A percentile compares a stretch with the other conserved stretches of the same genome.
Conservation (phyloP, 2,888 invertebrate genomes). For the Ornithoptera priamus region DNA sequence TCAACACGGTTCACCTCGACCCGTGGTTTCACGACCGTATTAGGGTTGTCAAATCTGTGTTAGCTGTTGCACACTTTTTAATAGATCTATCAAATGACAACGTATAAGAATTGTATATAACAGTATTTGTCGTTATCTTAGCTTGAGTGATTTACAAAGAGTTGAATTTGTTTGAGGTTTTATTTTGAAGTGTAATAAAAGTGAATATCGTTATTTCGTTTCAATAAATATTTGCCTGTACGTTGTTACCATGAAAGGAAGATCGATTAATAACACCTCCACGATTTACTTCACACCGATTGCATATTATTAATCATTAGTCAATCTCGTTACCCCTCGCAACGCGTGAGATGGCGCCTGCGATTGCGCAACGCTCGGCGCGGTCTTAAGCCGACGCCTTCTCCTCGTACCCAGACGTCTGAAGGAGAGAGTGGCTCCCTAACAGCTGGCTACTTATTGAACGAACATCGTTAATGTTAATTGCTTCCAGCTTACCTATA, state of each 20-base stretch:
- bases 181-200: too few species aligned
- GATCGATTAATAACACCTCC: not conserved
- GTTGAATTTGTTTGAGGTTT: too few species aligned
- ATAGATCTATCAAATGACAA: not conserved
- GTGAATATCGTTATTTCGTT: not conserved
- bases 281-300: not conserved
- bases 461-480: conserved; percentile 5
- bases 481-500: not conserved
- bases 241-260: not conserved
- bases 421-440: conserved; percentile 14
- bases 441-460: conserved; percentile 8
- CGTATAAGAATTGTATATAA: too few species aligned
- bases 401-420: not conserved
- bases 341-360: conserved; percentile 8
- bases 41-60: conserved; percentile 29
- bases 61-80: not conserved
- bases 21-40: conserved; percentile 32
- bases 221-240: not conserved
- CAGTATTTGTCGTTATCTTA: too few species aligned
- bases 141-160: too few species aligned
- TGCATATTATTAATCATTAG: not conserved
- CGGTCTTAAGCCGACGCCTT: conserved; percentile 13
- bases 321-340: conserved; percentile 3
- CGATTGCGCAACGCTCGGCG: conserved; percentile 7
- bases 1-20: conserved; percentile 33